phyloP scores from a whole-genome alignment of 92 coral and sea anemone species.

The Ricordea florida region DNA sequence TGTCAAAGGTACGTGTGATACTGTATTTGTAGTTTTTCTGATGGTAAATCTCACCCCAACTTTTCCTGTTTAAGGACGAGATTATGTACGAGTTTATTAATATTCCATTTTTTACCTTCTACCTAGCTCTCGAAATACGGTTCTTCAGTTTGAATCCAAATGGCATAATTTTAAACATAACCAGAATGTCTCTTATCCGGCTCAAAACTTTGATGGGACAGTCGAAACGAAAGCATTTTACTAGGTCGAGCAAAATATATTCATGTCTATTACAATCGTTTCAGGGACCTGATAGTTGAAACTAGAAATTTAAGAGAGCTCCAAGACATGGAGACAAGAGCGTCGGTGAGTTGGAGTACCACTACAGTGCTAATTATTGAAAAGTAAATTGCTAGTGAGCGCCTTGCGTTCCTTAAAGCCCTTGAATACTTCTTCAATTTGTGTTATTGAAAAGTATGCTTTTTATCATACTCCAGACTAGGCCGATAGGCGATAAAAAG shows the following conservation, averaged over 20 bases:
- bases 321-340: constrained; percentile 18
- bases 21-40: not conserved
- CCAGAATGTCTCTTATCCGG: constrained; percentile 4
- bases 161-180: not conserved
- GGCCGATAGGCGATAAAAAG: not conserved
- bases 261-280: constrained; percentile 1
- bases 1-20: constrained; percentile 9
- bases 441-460: not conserved
- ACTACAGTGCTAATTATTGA: constrained; percentile 5
- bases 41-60: constrained; percentile 1
- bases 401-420: not conserved
- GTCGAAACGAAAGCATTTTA: not conserved
- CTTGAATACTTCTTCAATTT: not conserved
- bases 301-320: not conserved
- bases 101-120: not conserved
- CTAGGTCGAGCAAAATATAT: too few relatives aligned
- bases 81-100: not conserved
- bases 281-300: constrained; percentile 10
- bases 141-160: not conserved
- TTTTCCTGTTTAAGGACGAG: constrained; percentile 1
- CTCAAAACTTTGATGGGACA: constrained; percentile 10
- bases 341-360: constrained; percentile 21
- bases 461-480: too few relatives aligned
- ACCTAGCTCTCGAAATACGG: not conserved
- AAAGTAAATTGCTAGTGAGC: constrained; percentile 3